A percentile compares a stretch with the other conserved stretches of the same genome.
Conservation (phyloP, 2,888 invertebrate species). For the Euplexia lucipara region DNA sequence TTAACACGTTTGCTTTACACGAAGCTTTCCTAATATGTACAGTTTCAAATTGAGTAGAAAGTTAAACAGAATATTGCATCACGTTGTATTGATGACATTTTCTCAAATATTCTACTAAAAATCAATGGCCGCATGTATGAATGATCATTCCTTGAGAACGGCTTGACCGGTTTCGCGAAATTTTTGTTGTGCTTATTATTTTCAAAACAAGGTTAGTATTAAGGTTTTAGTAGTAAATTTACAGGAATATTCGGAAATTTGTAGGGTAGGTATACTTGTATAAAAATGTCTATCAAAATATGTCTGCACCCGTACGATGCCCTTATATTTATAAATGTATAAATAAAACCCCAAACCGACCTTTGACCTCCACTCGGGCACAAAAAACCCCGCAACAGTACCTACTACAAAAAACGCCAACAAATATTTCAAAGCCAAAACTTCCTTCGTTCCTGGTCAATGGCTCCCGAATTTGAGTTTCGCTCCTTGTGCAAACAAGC, state of each 20-base stretch:
- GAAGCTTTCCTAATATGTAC: too few relatives aligned
- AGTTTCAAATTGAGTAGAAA: too few relatives aligned
- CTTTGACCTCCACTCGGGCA: slow-evolving; percentile 17
- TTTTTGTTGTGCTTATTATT: neutral
- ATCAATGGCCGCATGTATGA: neutral
- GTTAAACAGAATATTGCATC: too few relatives aligned
- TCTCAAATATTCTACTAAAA: too few relatives aligned
- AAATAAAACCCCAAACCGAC: neutral
- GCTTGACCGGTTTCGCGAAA: neutral
- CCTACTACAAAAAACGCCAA: slow-evolving; percentile 22
- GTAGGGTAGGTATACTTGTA: too few relatives aligned
- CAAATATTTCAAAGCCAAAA: slow-evolving; percentile 43
- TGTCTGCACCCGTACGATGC: too few relatives aligned
- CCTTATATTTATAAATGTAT: too few relatives aligned
- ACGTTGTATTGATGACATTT: too few relatives aligned
- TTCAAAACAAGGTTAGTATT: too few relatives aligned
- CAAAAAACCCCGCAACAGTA: slow-evolving; percentile 12
- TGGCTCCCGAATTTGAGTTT: slow-evolving; percentile 36
- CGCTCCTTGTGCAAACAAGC: slow-evolving; percentile 48
- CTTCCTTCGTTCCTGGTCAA: slow-evolving; percentile 45
- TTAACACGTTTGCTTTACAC: neutral
- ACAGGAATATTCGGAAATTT: too few relatives aligned
- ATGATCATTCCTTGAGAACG: neutral
- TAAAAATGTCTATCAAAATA: too few relatives aligned
- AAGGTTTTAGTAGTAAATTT: too few relatives aligned